Evolutionary conservation across 2,888 invertebrate species (phyloP).

Genomic region (Ptychoptera albimana): DNA sequence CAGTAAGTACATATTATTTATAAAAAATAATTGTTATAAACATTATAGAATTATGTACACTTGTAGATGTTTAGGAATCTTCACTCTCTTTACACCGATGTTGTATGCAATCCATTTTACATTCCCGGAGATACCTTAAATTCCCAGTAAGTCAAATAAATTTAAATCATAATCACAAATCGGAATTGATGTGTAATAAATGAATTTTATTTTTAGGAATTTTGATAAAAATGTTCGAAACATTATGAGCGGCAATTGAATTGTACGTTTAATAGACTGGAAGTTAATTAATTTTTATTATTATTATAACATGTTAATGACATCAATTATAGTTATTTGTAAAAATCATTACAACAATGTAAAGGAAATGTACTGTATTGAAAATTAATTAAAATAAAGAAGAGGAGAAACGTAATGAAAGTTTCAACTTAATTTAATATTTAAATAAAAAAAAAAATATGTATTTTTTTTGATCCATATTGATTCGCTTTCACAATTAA

Average conservation of each 20-base stretch:
- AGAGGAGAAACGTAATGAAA: too few species aligned
- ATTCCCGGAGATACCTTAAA: constrained; percentile 78
- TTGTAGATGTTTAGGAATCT: constrained; percentile 70
- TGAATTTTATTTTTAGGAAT: constrained; percentile 34
- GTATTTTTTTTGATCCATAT: too few species aligned
- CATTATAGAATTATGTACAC: constrained; percentile 6
- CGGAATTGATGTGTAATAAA: constrained; percentile 6
- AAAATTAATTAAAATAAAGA: too few species aligned
- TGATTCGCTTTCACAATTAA: too few species aligned
- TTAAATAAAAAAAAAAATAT: too few species aligned
- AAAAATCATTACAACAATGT: too few species aligned
- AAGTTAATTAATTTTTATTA: too few species aligned
- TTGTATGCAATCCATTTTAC: constrained; percentile 94
- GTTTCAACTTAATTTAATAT: too few species aligned
- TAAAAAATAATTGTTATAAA: constrained; percentile 2
- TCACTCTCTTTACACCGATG: constrained; percentile 84
- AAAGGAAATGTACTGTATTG: too few species aligned
- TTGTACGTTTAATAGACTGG: too few species aligned
- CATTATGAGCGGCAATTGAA: constrained; percentile 27
- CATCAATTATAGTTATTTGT: too few species aligned
- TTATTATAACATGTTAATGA: too few species aligned
- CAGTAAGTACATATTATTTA: constrained; percentile 36
- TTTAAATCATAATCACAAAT: background rate
- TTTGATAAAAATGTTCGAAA: constrained; percentile 51
- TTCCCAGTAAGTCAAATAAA: constrained; percentile 51